Conservation (phyloP, 1,140 invertebrate species). For the Drosophila quadrilineata region DNA sequence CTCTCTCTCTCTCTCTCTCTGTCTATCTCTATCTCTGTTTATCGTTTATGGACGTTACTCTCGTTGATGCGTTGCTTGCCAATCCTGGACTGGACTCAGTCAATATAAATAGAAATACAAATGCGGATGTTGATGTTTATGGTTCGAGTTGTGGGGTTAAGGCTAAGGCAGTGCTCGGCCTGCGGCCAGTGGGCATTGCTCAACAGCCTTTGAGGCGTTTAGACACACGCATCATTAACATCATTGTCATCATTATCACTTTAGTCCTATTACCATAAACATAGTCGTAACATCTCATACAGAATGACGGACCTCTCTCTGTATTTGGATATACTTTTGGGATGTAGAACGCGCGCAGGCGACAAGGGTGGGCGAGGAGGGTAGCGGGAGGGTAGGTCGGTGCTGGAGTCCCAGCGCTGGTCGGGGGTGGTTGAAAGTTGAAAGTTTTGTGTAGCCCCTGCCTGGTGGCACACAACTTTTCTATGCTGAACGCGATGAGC, state of each 20-base stretch:
- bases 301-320: constrained; percentile 14
- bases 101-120: no score
- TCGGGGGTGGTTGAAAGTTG: constrained; percentile 10
- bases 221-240: constrained; percentile 50
- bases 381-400: background rate
- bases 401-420: constrained; percentile 24
- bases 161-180: constrained; percentile 3
- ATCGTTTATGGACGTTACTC: constrained; percentile 2
- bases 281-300: constrained; percentile 55
- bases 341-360: background rate
- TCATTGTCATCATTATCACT: no score
- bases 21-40: constrained; percentile 22
- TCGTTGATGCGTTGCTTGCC: background rate
- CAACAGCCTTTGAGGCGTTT: constrained; percentile 53
- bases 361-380: background rate
- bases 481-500: constrained; percentile 49
- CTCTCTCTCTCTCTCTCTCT: constrained; percentile 12
- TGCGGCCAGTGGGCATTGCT: constrained; percentile 16
- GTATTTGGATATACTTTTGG: background rate
- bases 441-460: constrained; percentile 24
- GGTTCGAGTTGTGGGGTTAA: background rate
- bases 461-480: constrained; percentile 39
- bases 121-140: background rate
- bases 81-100: background rate
- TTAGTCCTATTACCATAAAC: constrained; percentile 28